Evolutionary conservation across 2,113 vertebrate species (phyloP).

Genomic region (Epinephelus fuscoguttatus): DNA sequence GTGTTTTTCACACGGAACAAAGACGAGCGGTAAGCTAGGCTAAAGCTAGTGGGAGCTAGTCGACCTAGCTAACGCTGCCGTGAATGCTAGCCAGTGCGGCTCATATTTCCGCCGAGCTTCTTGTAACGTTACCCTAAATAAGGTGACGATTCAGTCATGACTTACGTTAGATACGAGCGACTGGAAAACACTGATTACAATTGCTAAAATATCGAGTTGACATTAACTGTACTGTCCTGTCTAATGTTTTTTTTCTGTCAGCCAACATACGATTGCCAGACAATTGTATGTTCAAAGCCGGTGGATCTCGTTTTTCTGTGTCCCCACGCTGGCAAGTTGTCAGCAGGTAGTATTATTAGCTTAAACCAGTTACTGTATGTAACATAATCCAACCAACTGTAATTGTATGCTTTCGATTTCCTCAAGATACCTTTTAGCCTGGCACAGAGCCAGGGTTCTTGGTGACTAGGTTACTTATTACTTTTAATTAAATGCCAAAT

Average conservation of each 20-base stretch:
- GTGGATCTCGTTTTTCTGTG: conserved; percentile 1
- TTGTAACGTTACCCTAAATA: background rate
- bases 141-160: background rate
- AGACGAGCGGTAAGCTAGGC: conserved; percentile 59
- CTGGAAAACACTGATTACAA: too few species aligned
- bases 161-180: background rate
- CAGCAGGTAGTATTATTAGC: background rate
- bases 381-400: background rate
- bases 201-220: background rate
- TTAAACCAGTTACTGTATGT: background rate
- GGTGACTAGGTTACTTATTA: background rate
- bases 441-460: background rate
- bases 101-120: conserved; percentile 31
- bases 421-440: background rate
- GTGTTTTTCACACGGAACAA: conserved; percentile 64
- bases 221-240: background rate
- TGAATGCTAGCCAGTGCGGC: conserved; percentile 23
- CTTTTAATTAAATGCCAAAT: background rate
- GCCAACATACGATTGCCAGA: background rate
- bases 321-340: background rate
- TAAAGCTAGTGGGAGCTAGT: conserved; percentile 45
- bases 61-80: conserved; percentile 8
- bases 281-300: background rate
- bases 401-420: conserved; percentile 1
- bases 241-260: background rate